Evolutionary conservation across 2,888 invertebrate species (phyloP).

Genomic region (Coenonympha arcania): DNA sequence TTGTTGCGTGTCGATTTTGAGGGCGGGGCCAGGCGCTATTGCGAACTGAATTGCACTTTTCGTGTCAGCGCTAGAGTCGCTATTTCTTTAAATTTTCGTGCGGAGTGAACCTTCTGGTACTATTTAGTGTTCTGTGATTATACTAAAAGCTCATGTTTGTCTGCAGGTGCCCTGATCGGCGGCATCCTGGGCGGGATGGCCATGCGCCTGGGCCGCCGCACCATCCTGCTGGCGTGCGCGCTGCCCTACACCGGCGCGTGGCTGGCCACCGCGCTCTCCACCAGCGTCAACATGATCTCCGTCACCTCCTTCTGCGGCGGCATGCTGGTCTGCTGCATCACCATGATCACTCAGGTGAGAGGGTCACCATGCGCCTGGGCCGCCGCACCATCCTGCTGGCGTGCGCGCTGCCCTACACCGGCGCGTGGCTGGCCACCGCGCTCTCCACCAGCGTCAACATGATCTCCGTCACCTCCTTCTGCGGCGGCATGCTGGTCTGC

Average conservation of each 20-base stretch:
- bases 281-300: slow-evolving; percentile 82
- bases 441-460: slow-evolving; percentile 82
- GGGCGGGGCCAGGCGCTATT: too few relatives aligned
- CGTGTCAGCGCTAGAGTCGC: too few relatives aligned
- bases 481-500: slow-evolving; percentile 84
- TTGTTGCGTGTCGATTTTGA: too few relatives aligned
- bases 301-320: slow-evolving; percentile 87
- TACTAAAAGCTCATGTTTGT: background rate
- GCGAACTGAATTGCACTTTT: too few relatives aligned
- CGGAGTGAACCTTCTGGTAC: too few relatives aligned
- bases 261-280: slow-evolving; percentile 83
- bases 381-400: slow-evolving; percentile 79
- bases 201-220: slow-evolving; percentile 81
- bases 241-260: slow-evolving; percentile 84
- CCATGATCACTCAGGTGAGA: slow-evolving; percentile 83
- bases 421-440: slow-evolving; percentile 85
- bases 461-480: slow-evolving; percentile 84
- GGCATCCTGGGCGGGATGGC: slow-evolving; percentile 85
- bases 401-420: slow-evolving; percentile 80
- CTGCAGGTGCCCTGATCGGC: slow-evolving; percentile 83
- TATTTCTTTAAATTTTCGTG: too few relatives aligned
- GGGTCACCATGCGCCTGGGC: slow-evolving; percentile 78
- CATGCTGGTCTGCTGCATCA: slow-evolving; percentile 81
- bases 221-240: slow-evolving; percentile 79
- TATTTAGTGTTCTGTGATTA: too few relatives aligned